A percentile compares a stretch with the other conserved stretches of the same genome.
Evolutionary conservation across 2,113 vertebrate species (phyloP).

Genomic region (Mesoclemmys tuberculata): DNA sequence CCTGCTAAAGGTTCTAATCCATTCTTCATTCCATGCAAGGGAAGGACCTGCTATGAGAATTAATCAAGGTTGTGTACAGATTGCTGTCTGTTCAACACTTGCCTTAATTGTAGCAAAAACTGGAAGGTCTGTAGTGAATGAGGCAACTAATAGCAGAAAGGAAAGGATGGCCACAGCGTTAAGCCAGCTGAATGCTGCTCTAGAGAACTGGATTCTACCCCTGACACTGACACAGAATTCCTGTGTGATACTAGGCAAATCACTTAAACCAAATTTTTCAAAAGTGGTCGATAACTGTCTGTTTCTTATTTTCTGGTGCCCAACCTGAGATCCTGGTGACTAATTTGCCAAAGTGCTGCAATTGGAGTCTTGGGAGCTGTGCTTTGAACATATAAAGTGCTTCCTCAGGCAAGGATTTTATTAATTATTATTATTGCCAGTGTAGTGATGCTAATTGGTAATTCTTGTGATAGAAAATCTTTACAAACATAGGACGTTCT

Average conservation of each 20-base stretch:
- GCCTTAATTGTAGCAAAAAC: background rate
- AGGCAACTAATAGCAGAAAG: background rate
- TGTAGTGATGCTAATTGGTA: background rate
- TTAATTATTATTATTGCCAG: background rate
- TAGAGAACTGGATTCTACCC: background rate
- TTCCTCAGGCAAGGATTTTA: background rate
- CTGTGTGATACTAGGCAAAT: background rate
- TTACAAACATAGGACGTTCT: accelerated
- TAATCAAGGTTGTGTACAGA: background rate
- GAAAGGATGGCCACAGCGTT: background rate
- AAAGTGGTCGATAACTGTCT: background rate
- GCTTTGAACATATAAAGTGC: background rate
- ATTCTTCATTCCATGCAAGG: background rate
- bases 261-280: background rate
- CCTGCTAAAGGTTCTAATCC: background rate
- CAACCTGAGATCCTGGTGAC: background rate
- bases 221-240: background rate
- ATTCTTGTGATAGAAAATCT: background rate
- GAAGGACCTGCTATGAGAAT: background rate
- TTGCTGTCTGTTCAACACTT: background rate
- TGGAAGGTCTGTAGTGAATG: background rate
- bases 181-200: background rate
- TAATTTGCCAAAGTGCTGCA: background rate
- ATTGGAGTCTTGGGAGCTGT: background rate
- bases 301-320: background rate